Evolutionary conservation across 1,140 invertebrate species (phyloP).

Genomic region (Drosophila melanica): DNA sequence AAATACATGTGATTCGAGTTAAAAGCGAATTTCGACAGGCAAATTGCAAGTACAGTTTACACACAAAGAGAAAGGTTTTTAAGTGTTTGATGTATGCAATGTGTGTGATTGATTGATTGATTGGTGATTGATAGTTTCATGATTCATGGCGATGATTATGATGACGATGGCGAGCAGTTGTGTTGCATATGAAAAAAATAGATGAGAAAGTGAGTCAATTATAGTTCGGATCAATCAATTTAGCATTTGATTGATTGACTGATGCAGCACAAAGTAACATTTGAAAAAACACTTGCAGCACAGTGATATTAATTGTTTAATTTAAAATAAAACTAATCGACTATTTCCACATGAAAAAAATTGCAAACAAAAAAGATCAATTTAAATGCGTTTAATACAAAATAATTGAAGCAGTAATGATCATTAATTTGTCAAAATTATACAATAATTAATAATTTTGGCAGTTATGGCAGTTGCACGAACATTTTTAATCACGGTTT

Average conservation of each 20-base stretch:
- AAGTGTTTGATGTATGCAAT: slow-evolving; percentile 13
- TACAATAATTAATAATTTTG: too few relatives aligned
- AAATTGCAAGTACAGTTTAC: slow-evolving; percentile 49
- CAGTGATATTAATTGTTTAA: too few relatives aligned
- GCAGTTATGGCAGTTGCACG: too few relatives aligned
- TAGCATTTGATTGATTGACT: slow-evolving; percentile 16
- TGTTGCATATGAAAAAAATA: slow-evolving; percentile 56
- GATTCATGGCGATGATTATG: slow-evolving; percentile 45
- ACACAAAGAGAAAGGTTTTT: slow-evolving; percentile 27
- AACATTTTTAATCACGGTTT: too few relatives aligned
- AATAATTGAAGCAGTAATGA: too few relatives aligned
- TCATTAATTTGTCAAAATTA: too few relatives aligned
- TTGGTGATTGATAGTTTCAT: slow-evolving; percentile 37
- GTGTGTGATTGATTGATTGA: slow-evolving; percentile 38
- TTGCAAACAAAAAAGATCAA: too few relatives aligned
- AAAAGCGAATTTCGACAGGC: slow-evolving; percentile 36
- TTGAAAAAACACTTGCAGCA: not conserved
- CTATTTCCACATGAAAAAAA: too few relatives aligned
- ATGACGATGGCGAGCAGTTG: slow-evolving; percentile 25
- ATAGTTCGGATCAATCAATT: slow-evolving; percentile 24
- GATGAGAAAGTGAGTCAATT: slow-evolving; percentile 58
- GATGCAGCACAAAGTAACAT: slow-evolving; percentile 8
- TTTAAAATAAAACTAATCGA: too few relatives aligned
- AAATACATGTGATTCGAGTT: slow-evolving; percentile 16
- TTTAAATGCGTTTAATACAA: too few relatives aligned